Evolutionary conservation across 2,888 invertebrate species (phyloP).

Genomic region (Heliconius hortense): DNA sequence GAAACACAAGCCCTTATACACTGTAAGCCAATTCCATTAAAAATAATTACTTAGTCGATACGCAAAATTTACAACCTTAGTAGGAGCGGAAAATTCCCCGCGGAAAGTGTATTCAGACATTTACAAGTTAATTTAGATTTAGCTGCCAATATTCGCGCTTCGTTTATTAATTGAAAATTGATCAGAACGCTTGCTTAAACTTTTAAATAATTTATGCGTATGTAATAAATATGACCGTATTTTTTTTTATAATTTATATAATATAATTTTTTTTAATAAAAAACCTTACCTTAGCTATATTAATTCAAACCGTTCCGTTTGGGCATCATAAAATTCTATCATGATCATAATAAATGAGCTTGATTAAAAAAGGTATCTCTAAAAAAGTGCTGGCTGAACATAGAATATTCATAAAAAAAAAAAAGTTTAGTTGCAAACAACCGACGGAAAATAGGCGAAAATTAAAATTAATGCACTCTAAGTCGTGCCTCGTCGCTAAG

Average conservation of each 20-base stretch:
- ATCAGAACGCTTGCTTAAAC: conserved; percentile 3
- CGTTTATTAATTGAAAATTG: conserved; percentile 30
- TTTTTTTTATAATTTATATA: not conserved
- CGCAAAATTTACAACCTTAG: conserved; percentile 39
- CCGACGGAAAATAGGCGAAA: conserved; percentile 29
- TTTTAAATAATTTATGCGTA: conserved; percentile 4
- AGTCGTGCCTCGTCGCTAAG: conserved; percentile 36
- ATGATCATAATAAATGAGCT: conserved; percentile 26
- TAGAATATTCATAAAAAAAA: conserved; percentile 26
- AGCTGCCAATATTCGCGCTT: conserved; percentile 18
- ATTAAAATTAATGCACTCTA: conserved; percentile 34
- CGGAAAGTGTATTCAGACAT: conserved; percentile 32
- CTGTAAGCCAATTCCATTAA: conserved; percentile 39
- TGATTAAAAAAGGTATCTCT: conserved; percentile 27
- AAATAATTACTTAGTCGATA: conserved; percentile 43
- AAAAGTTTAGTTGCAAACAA: conserved; percentile 32
- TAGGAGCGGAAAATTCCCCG: conserved; percentile 32
- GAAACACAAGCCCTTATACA: conserved; percentile 28
- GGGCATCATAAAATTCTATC: conserved; percentile 16
- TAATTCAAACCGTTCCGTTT: conserved; percentile 1
- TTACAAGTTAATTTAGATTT: conserved; percentile 37
- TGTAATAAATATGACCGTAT: conserved; percentile 10
- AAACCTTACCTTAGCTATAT: not conserved
- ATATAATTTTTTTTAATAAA: conserved; percentile 9
- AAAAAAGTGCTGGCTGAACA: conserved; percentile 22